Conservation (phyloP, 2,113 vertebrate species). For the Progne subis region DNA sequence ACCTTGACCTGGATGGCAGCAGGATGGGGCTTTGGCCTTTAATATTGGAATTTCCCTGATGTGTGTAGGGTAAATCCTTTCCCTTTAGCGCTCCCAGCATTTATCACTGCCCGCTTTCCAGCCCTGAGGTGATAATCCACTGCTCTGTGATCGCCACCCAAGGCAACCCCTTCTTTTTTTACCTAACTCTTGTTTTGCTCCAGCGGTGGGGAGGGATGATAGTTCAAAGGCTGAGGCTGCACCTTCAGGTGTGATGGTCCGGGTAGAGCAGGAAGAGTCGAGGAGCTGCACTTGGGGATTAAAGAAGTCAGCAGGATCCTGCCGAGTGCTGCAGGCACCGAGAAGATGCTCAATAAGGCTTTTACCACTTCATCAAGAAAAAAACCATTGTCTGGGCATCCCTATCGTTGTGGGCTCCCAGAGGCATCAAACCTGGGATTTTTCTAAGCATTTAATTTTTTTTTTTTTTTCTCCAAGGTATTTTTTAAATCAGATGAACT, state of each 20-base stretch:
- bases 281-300: neutral
- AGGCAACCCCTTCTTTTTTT: neutral
- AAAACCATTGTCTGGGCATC: neutral
- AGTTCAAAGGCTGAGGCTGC: neutral
- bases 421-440: neutral
- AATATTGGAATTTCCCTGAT: rapidly evolving
- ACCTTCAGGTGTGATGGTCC: neutral
- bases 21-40: neutral
- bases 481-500: neutral
- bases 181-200: neutral
- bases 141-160: neutral
- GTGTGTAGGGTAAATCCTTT: neutral
- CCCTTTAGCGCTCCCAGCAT: neutral
- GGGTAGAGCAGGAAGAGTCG: neutral
- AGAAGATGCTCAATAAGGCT: conserved; percentile 4
- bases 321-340: neutral
- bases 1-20: rapidly evolving
- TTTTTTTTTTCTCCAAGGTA: neutral
- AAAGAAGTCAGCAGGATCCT: neutral
- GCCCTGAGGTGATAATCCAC: neutral
- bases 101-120: neutral
- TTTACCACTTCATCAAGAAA: neutral
- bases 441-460: neutral
- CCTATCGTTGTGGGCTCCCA: neutral
- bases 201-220: neutral